Evolutionary conservation across 2,797 vertebrate species (phyloP).

Genomic region (Sternarchorhynchus goeldii): DNA sequence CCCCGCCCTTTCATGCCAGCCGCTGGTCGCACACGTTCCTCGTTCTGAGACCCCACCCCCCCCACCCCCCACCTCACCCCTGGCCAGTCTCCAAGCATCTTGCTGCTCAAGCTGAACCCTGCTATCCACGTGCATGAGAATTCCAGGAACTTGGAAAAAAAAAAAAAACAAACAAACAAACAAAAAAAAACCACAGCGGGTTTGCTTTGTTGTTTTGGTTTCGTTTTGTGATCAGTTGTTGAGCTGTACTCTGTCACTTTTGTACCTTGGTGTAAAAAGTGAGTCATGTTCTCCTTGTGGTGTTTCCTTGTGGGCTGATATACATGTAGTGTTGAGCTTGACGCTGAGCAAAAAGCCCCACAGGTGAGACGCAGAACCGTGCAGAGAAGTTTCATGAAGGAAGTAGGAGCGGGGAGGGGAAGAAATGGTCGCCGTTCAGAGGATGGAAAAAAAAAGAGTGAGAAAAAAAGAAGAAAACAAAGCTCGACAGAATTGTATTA

Average conservation of each 20-base stretch:
- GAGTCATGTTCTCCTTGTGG: constrained; percentile 50
- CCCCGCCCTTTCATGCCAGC: constrained; percentile 31
- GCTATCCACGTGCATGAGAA: constrained; percentile 69
- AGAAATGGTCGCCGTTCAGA: background rate
- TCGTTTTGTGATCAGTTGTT: constrained; percentile 46
- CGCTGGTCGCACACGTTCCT: constrained; percentile 39
- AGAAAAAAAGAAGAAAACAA: background rate
- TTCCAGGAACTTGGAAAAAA: constrained; percentile 51
- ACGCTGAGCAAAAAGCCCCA: constrained; percentile 35
- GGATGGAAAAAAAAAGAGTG: constrained; percentile 19
- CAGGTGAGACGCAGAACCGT: constrained; percentile 28
- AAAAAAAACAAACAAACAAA: constrained; percentile 11
- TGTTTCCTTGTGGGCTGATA: constrained; percentile 47
- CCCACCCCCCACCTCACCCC: constrained; percentile 30
- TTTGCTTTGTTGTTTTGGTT: constrained; percentile 51
- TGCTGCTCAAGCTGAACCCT: constrained; percentile 42
- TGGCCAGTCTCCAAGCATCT: constrained; percentile 4
- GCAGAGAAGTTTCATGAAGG: constrained; percentile 24
- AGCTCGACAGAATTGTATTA: background rate
- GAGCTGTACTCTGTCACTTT: constrained; percentile 50
- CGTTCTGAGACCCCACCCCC: constrained; percentile 41
- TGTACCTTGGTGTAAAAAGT: constrained; percentile 51
- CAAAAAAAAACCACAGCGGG: constrained; percentile 45
- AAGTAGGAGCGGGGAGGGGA: background rate
- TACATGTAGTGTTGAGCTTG: constrained; percentile 53